These are phyloP conservation scores for Spisula subtruncata DNA, from an alignment of 2,888 invertebrate species.

Conservation along the genomic window DNA sequence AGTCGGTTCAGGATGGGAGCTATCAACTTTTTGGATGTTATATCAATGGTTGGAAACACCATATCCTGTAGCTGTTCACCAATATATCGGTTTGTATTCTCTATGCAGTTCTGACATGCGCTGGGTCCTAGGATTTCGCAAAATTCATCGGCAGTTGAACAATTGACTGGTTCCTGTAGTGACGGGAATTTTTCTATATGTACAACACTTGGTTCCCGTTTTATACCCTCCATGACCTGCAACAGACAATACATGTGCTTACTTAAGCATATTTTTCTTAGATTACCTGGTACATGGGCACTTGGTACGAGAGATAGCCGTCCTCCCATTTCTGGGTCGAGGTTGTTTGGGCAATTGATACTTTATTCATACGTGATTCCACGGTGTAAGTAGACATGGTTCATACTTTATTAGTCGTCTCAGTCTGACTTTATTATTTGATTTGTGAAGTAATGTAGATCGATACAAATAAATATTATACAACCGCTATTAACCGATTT, in stretches of 20 bases:
- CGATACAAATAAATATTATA: too few species aligned
- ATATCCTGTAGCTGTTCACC: conserved; percentile 80
- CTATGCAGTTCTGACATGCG: conserved; percentile 80
- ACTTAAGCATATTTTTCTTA: background rate
- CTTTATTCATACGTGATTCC: too few species aligned
- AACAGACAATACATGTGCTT: background rate
- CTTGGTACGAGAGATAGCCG: too few species aligned
- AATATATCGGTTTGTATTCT: conserved; percentile 79
- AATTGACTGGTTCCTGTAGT: conserved; percentile 71
- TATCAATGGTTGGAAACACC: conserved; percentile 78
- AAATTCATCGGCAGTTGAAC: conserved; percentile 71
- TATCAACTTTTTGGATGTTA: conserved; percentile 71
- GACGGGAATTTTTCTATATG: conserved; percentile 68
- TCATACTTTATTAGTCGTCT: too few species aligned
- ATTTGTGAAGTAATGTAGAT: too few species aligned
- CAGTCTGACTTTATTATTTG: too few species aligned
- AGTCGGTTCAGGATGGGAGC: conserved; percentile 71
- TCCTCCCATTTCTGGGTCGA: too few species aligned
- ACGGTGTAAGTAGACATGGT: too few species aligned
- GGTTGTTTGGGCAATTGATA: too few species aligned
- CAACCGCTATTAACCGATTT: too few species aligned
- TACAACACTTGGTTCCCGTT: conserved; percentile 75
- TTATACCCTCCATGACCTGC: conserved; percentile 68
- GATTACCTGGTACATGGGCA: background rate
- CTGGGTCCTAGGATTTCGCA: conserved; percentile 82